Evolutionary conservation across 2,797 vertebrate genomes (phyloP).

Genomic region (Arnoldichthys spilopterus): DNA sequence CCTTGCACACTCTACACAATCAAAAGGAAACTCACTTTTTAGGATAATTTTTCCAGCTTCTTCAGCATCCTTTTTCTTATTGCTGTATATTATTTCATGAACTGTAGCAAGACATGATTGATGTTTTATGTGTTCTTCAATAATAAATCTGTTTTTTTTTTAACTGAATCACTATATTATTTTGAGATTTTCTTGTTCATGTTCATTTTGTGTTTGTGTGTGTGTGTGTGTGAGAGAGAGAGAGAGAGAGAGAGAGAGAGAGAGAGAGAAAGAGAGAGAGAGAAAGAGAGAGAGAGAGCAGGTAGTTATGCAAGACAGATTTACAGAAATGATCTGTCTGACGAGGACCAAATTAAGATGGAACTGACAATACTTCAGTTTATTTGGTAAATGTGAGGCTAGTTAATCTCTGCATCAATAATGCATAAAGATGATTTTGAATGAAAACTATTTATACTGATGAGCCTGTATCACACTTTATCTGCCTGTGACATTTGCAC

Average conservation of each 20-base stretch:
- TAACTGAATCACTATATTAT: slow-evolving; percentile 30
- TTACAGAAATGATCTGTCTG: slow-evolving; percentile 37
- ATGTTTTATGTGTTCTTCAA: slow-evolving; percentile 34
- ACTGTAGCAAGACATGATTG: slow-evolving; percentile 20
- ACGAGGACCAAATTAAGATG: slow-evolving; percentile 36
- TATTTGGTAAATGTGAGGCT: slow-evolving; percentile 35
- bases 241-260: slow-evolving; percentile 11
- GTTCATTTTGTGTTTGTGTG: slow-evolving; percentile 24
- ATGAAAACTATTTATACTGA: slow-evolving; percentile 38
- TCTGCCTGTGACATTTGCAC: slow-evolving; percentile 35
- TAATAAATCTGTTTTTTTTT: slow-evolving; percentile 54
- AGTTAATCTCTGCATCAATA: slow-evolving; percentile 46
- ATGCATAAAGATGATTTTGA: slow-evolving; percentile 41
- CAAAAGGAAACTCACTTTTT: slow-evolving; percentile 3
- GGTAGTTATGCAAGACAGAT: slow-evolving; percentile 28
- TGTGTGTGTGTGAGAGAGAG: slow-evolving; percentile 6
- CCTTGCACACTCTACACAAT: background rate
- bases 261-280: background rate
- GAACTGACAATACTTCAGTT: slow-evolving; percentile 44
- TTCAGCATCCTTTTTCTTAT: slow-evolving; percentile 53
- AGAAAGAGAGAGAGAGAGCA: background rate
- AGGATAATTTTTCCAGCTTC: background rate
- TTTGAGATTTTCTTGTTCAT: slow-evolving; percentile 26
- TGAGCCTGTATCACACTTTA: slow-evolving; percentile 13
- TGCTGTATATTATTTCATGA: slow-evolving; percentile 31